Conservation (phyloP, 2,888 invertebrate genomes). For the Mesopsocus fuscifrons region DNA sequence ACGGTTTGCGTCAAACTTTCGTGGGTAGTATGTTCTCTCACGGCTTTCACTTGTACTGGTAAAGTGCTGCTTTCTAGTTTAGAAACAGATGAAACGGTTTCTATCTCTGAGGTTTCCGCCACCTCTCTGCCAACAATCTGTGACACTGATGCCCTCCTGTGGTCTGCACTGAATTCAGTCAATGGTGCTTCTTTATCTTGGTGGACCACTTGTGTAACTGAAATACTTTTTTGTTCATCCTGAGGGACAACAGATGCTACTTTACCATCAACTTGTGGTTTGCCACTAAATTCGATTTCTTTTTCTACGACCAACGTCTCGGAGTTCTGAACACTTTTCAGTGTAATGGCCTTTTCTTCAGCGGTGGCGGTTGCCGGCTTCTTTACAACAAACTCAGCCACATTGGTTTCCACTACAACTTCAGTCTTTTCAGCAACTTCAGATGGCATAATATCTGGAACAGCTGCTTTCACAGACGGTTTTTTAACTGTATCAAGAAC, state of each 20-base stretch:
- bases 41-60: conserved; percentile 18
- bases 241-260: conserved; percentile 18
- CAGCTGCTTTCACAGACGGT: conserved; percentile 20
- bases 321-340: conserved; percentile 24
- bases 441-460: conserved; percentile 23
- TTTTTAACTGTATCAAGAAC: conserved; percentile 16
- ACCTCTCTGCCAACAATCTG: conserved; percentile 25
- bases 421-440: conserved; percentile 29
- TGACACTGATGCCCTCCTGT: conserved; percentile 13
- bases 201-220: conserved; percentile 21
- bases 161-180: conserved; percentile 13
- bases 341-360: conserved; percentile 18
- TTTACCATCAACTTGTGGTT: conserved; percentile 17
- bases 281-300: conserved; percentile 19
- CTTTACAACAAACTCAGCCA: conserved; percentile 23
- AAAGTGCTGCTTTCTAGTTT: conserved; percentile 17
- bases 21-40: conserved; percentile 17
- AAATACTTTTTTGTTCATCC: conserved; percentile 20
- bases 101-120: conserved; percentile 22
- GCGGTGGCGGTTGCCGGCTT: conserved; percentile 23
- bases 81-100: conserved; percentile 16
- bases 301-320: conserved; percentile 24
- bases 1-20: conserved; percentile 18
- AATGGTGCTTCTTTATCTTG: conserved; percentile 22
- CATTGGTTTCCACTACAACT: conserved; percentile 24